A percentile compares a stretch with the other conserved stretches of the same genome.
phyloP scores from a whole-genome alignment of 2,888 invertebrate species.

The Nematopogon swammerdamellus region DNA sequence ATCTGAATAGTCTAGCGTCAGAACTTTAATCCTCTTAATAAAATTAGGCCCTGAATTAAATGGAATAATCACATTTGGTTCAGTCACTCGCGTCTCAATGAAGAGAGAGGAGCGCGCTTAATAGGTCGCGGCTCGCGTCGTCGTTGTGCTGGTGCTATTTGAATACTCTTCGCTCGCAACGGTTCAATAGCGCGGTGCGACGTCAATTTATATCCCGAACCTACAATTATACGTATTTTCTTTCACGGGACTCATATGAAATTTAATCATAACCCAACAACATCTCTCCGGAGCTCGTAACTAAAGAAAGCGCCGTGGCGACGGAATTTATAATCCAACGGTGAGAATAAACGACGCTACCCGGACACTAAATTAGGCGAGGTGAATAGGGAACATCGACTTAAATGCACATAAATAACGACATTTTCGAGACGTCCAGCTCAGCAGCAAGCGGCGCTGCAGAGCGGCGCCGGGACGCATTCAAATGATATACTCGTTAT shows the following conservation, averaged over 20 bases:
- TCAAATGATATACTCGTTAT: slow-evolving; percentile 21
- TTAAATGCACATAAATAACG: slow-evolving; percentile 17
- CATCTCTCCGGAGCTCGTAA: slow-evolving; percentile 22
- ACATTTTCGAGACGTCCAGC: slow-evolving; percentile 16
- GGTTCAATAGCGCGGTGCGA: not conserved
- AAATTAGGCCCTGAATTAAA: too few species aligned
- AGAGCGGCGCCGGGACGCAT: slow-evolving; percentile 10
- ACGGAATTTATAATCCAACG: slow-evolving; percentile 21
- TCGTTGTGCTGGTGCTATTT: not conserved
- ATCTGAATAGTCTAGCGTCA: too few species aligned
- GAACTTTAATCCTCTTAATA: too few species aligned
- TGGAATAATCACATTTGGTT: too few species aligned
- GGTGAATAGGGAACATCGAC: slow-evolving; percentile 19
- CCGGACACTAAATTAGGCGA: slow-evolving; percentile 28
- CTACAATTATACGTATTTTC: not conserved
- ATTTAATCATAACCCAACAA: slow-evolving; percentile 25
- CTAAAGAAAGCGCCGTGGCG: slow-evolving; percentile 21
- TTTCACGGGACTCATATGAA: slow-evolving; percentile 18
- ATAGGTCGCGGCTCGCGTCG: too few species aligned
- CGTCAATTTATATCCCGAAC: too few species aligned
- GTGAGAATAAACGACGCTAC: slow-evolving; percentile 25
- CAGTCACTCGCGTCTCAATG: too few species aligned
- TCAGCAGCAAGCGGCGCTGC: slow-evolving; percentile 7
- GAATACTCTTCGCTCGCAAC: not conserved
- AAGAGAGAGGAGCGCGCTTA: too few species aligned